Evolutionary conservation across 1,140 invertebrate species (phyloP), one percentile per base, ranked within the genome.

Genomic region (Papilio glaucus): DNA sequence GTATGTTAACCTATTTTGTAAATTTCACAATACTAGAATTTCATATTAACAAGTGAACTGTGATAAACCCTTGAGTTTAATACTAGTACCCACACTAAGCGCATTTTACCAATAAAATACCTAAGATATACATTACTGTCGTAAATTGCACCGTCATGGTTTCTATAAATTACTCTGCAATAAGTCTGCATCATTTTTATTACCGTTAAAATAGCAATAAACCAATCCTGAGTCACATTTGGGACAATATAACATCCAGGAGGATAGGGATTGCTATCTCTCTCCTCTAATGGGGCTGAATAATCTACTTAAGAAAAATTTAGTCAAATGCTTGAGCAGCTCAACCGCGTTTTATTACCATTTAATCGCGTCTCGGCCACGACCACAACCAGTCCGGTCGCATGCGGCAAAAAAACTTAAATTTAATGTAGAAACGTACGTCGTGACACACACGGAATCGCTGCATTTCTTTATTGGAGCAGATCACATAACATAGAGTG

Each of bases 21-120:
- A 63, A 72, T 38, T 65, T 72, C 42, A 29, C 61, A 74, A 37
- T 60, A 74, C n/a, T 41, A 37, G 12, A 72, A 29, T 53, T 75
- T 79, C 42, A 75, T 75, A 45, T 74, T 76, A 62, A 76, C 49
- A 76, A 79, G 68, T 77, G 73, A 77, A 73, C 78, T 79, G 78
- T 79, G 78, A 79, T 79, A 79, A 72, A 57, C 61, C 41, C 75
- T 79, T 75, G 72, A 70, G 76, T 68, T 79, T 75, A 71, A 71
- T 39, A 73, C 57, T 39, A 57, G 38, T 61, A 62, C 38, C 41
- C 60, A 63, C 71, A 45, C 26, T 24, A 63, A 63, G 60, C 71
- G 12, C 65, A 68, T 60, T 62, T 69, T 69, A 60, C 12, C 65
- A 62, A 73, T 73, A 68, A 69, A 65, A 42, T 42, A 41, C 15